These are phyloP conservation scores for Drosophila athabasca DNA, from an alignment of 1,140 invertebrate species.

Conservation along the genomic window DNA sequence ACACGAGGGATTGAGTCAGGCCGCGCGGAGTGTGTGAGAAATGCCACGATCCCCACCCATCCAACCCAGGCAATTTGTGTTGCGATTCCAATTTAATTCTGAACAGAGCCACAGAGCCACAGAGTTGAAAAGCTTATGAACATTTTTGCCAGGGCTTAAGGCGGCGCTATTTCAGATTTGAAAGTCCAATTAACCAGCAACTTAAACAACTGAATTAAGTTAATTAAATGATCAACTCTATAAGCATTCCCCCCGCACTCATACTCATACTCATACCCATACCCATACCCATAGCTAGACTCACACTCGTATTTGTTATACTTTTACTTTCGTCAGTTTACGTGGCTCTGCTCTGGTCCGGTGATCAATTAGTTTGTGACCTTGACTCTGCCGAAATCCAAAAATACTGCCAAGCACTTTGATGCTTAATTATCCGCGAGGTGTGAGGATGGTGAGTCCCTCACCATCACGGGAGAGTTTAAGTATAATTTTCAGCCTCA, in stretches of 20 bases:
- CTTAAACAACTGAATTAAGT: constrained; percentile 66
- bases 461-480: constrained; percentile 9
- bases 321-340: constrained; percentile 69
- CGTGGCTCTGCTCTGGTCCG: constrained; percentile 13
- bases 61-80: constrained; percentile 33
- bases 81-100: constrained; percentile 37
- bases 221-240: constrained; percentile 51
- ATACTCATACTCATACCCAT: too few relatives aligned
- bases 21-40: constrained; percentile 38
- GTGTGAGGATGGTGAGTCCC: constrained; percentile 15
- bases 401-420: constrained; percentile 22
- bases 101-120: too few relatives aligned
- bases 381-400: constrained; percentile 14
- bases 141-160: constrained; percentile 7
- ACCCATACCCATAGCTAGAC: too few relatives aligned
- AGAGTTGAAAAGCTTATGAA: background rate
- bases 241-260: constrained; percentile 11
- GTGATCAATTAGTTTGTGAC: constrained; percentile 19
- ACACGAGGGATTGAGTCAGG: constrained; percentile 59
- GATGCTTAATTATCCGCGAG: constrained; percentile 48
- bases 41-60: constrained; percentile 44
- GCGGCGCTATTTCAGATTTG: constrained; percentile 36
- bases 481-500: constrained; percentile 18
- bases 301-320: constrained; percentile 32
- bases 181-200: constrained; percentile 62